These are phyloP conservation scores for Limnothrissa miodon DNA, from an alignment of 2,113 vertebrate species.

Conservation along the genomic window DNA sequence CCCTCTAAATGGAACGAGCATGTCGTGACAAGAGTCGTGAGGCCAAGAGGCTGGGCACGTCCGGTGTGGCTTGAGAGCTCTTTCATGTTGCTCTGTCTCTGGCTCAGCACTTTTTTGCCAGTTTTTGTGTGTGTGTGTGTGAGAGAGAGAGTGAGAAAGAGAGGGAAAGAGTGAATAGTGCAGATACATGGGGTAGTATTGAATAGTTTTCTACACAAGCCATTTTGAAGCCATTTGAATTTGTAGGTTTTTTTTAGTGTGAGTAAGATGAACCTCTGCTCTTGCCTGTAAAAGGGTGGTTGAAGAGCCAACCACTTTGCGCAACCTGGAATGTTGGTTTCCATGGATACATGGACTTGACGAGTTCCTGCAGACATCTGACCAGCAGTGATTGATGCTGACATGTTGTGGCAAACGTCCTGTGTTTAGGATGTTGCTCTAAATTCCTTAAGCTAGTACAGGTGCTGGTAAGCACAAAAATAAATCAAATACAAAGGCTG, in stretches of 20 bases:
- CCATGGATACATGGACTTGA: neutral
- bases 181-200: no score
- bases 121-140: neutral
- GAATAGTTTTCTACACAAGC: no score
- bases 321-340: neutral
- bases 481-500: neutral
- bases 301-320: neutral
- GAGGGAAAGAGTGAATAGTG: neutral
- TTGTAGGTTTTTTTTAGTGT: no score
- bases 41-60: neutral
- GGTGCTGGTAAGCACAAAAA: neutral
- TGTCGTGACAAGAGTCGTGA: slow-evolving; percentile 13
- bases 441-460: neutral
- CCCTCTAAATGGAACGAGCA: neutral
- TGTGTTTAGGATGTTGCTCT: neutral
- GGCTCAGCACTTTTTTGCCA: neutral
- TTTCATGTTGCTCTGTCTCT: neutral
- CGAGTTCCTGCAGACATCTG: neutral
- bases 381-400: slow-evolving; percentile 9
- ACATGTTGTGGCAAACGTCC: slow-evolving; percentile 2
- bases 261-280: neutral
- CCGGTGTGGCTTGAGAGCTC: neutral
- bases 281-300: neutral
- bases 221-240: no score
- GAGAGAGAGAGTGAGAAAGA: neutral